Percentiles rank a stretch among this genome's conserved stretches.
Evolutionary conservation across 1,140 invertebrate species (phyloP).

Genomic region (Neodiprion lecontei): DNA sequence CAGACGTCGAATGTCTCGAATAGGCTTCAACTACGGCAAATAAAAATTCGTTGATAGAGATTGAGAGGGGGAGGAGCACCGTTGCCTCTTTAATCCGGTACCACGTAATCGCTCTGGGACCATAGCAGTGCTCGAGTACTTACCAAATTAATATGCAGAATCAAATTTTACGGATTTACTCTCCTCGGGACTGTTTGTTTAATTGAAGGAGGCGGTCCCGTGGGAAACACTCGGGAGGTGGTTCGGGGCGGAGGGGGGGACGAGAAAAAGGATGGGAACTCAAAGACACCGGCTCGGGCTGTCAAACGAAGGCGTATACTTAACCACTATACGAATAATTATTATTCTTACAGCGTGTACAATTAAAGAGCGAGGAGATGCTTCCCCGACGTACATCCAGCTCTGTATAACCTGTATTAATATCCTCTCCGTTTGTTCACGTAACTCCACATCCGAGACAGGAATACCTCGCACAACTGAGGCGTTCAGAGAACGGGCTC

Average conservation of each 20-base stretch:
- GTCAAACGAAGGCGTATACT: slow-evolving; percentile 35
- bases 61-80: background rate
- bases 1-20: no score
- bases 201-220: slow-evolving; percentile 40
- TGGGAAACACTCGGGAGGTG: background rate
- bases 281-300: slow-evolving; percentile 39
- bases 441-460: no score
- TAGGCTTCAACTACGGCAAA: background rate
- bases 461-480: background rate
- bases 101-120: background rate
- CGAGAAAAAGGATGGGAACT: slow-evolving; percentile 25
- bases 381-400: background rate
- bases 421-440: no score
- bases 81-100: background rate
- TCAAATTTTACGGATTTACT: slow-evolving; percentile 36
- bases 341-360: slow-evolving; percentile 43
- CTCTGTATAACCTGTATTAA: no score
- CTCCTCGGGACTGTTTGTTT: slow-evolving; percentile 37
- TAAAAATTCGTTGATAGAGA: background rate
- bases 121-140: background rate
- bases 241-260: background rate
- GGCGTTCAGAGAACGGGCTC: slow-evolving; percentile 19
- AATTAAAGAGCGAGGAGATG: slow-evolving; percentile 33
- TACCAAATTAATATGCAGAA: slow-evolving; percentile 37
- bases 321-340: slow-evolving; percentile 38